Base-by-base conservation (phyloP, 1,140 invertebrate species). In the Drosophila malerkotliana region DNA sequence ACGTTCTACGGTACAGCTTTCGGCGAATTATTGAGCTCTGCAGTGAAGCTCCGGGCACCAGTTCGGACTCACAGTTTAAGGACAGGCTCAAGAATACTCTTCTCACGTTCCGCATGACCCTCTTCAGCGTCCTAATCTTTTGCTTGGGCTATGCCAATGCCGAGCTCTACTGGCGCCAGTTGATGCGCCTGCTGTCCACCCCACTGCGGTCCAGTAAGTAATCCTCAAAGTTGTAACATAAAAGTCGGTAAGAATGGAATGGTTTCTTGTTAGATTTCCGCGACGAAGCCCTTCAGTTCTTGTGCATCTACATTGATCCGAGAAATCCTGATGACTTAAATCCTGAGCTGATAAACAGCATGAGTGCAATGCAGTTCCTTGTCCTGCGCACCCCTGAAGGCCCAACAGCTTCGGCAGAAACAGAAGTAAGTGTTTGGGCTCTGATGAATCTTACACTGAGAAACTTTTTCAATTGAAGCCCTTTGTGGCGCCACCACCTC, bases 51-150 rank as follows among this genome's bases (percentile, higher is more conserved):
- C 8, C 21, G 15, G 56, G 83, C 91, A 53, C 73, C 91, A 3
- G 45, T 14, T 14, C 12, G 9, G 91, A 72, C 1, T 58, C 79
- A 1, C 91, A 91, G 6, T 92, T 93, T 28, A 93, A 92, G 21
- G 82, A 92, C 51, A 91, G 82, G 9, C 82, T 94, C 1, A 92
- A 90, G 44, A 76, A 91, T 12, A 91, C 90, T 44, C 80, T 82
- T 12, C 73, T 84, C 0, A 58, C 74, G 71, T 90, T 92, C 30
- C 57, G 78, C 15, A 72, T 58, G 44, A 80, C 83, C 4, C 69
- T 92, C 5, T 90, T 74, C 47, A 79, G 74, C 52, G 89, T 92
- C 30, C 77, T 92, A 7, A 60, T 77, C 21, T 49, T 90, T 15
- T 92, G 91, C 52, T 72, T 91, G 39, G 91, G 91, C 47, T 58